Evolutionary conservation across 2,113 vertebrate genomes (phyloP), one percentile per base, ranked within the genome.

Genomic region (Mustela nigripes): DNA sequence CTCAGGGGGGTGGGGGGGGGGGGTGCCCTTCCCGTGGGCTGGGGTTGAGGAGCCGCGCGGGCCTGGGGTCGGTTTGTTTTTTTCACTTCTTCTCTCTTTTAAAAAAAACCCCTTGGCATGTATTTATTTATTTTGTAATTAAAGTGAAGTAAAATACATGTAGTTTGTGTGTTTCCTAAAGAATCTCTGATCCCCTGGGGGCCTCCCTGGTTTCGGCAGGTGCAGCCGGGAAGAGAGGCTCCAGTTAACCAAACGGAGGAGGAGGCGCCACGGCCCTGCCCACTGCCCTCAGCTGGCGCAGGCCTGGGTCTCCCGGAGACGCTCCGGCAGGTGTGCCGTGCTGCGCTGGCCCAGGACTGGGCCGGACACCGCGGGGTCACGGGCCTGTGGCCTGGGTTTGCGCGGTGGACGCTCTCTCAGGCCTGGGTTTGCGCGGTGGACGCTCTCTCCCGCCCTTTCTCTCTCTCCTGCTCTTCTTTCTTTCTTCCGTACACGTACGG

Each of bases 61-160:
- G 42, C 86, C 82, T 80, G 18, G 33, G 76, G 26, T 94, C 87
- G 22, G 76, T 89, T 92, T 83, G 22, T 92, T 95, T 62, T 89
- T 87, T 95, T 26, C 45, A 2, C 18, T 28, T 83, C 18, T 28
- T 83, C 91, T 6, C 79, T 94, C 83, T 89, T 67, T 93, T 39
- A 39, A 48, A 82, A 67, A 74, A 89, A 69, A 67, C 45, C 60
- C 63, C 67, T 22, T 81, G 86, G 95, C 94, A 84, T 96, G 96
- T 97, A 86, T 96, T 97, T 97, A 97, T 97, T 97, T 97, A 78
- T 85, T 98, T 97, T 97, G 89, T 97, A 95, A 96, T 96, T 98
- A 97, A 96, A 98, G 69, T 33, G 15, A 93, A 94, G 79, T 89
- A 58, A 95, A 87, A 71, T 22, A 11, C 22, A 24, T 42, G 71